phyloP scores from a whole-genome alignment of 2,888 invertebrate genomes.

The Ophion obscuratus region DNA sequence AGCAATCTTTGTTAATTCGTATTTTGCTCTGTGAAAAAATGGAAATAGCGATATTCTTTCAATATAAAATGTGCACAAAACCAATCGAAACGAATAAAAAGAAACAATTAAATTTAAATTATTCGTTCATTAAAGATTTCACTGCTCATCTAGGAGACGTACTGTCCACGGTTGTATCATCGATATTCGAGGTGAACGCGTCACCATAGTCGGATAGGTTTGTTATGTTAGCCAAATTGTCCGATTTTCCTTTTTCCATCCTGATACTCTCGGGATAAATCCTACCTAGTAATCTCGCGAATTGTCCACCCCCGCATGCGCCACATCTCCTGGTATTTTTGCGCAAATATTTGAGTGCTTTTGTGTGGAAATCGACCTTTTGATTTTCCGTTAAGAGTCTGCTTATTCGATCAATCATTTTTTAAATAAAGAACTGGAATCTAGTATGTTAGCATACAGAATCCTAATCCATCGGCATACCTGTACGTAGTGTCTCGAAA shows the following conservation, averaged over 20 bases:
- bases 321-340: constrained; percentile 86
- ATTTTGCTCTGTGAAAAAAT: not conserved
- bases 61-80: not conserved
- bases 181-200: constrained; percentile 14
- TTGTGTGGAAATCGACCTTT: constrained; percentile 87
- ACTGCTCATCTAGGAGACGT: not conserved
- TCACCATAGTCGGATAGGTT: constrained; percentile 52
- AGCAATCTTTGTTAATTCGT: not conserved
- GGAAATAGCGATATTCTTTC: not conserved
- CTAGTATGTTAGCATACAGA: not conserved
- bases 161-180: constrained; percentile 42
- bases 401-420: constrained; percentile 6
- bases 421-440: not conserved
- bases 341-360: constrained; percentile 86
- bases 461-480: constrained; percentile 64
- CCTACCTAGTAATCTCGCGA: constrained; percentile 84
- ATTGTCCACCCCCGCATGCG: constrained; percentile 86
- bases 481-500: constrained; percentile 87
- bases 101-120: not conserved
- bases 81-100: not conserved
- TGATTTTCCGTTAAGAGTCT: constrained; percentile 87
- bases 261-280: constrained; percentile 76
- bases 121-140: not conserved
- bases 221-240: constrained; percentile 60
- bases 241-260: constrained; percentile 46